phyloP scores from a whole-genome alignment of 2,888 invertebrate species.

The Melanotus villosus region DNA sequence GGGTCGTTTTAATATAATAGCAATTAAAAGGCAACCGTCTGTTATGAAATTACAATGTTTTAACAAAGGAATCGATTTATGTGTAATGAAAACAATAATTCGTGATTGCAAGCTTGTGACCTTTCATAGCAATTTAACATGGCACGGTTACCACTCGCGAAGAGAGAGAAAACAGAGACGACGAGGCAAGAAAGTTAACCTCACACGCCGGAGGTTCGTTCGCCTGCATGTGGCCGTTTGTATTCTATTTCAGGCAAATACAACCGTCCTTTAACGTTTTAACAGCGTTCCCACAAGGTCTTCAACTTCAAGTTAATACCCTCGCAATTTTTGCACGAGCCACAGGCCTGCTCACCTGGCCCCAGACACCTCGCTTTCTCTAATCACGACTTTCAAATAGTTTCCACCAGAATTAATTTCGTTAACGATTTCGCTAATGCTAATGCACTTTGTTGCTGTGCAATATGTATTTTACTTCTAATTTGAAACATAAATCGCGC shows the following conservation, averaged over 20 bases:
- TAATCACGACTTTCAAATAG: constrained; percentile 40
- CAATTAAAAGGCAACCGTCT: neutral
- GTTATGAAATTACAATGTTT: neutral
- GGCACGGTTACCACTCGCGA: neutral
- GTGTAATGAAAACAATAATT: neutral
- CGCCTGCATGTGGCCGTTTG: constrained; percentile 33
- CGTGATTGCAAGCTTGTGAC: neutral
- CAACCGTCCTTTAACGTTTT: constrained; percentile 24
- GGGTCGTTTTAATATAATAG: neutral
- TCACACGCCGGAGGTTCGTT: constrained; percentile 34
- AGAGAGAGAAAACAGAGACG: constrained; percentile 6
- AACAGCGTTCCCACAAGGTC: constrained; percentile 36
- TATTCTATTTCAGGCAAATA: constrained; percentile 35
- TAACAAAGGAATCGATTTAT: constrained; percentile 4
- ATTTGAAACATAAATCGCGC: neutral
- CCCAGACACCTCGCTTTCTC: constrained; percentile 41
- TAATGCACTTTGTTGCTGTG: constrained; percentile 1
- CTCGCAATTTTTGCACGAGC: constrained; percentile 26
- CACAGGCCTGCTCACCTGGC: constrained; percentile 13
- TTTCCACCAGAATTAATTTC: constrained; percentile 28
- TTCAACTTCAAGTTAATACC: constrained; percentile 43
- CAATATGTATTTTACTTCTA: neutral
- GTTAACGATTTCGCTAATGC: constrained; percentile 29
- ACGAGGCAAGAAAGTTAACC: constrained; percentile 8
- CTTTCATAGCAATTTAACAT: neutral